Base-by-base conservation (phyloP, 92 coral and sea anemone species). In the Siderastrea siderea region DNA sequence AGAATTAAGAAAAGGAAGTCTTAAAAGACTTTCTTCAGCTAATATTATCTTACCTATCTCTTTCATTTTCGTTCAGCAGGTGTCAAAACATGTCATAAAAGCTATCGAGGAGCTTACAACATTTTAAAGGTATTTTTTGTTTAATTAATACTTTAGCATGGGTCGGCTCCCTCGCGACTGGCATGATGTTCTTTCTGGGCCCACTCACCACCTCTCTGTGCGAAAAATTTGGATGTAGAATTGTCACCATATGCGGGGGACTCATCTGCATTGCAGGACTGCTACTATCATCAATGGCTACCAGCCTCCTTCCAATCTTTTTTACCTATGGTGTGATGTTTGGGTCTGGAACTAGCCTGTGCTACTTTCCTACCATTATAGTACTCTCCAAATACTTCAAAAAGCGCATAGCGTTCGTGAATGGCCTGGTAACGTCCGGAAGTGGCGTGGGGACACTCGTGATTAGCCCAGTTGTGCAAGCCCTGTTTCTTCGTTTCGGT, bases 311-410 rank as follows among this genome's bases (percentile, higher is more conserved):
- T 44, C 90, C 90, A 11, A 84, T 95, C 26, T 95, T 91, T 84
- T 78, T 95, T 53, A 95, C 98, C 47, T 95, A 95, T 75, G 98
- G 98, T 48, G 26, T 95, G 66, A 93, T 92, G 54, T 95, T 95
- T 95, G 98, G 98, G 38, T 68, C 96, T 83, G 98, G 98, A 53
- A 93, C 98, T 44, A 95, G 98, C 86, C 90, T 95, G 86, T 95
- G 98, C 77, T 95, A 93, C 54, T 95, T 95, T 62, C 96, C 98
- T 54, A 95, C 98, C 9, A 83, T 95, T 79, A 89, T 95, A 51
- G 95, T 94, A 5, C 86, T 95, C 57, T 95, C 98, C 2, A 95
- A 95, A 58, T 95, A 95, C 81, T 95, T 95, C 85, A 93, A 91
- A 85, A 80, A 86, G 49, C 94, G 98, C 45, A 85, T 95, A 68